Evolutionary conservation across 2,888 invertebrate species (phyloP), one percentile per base, ranked within the genome.

Genomic region (Cecidostiba fungosa): DNA sequence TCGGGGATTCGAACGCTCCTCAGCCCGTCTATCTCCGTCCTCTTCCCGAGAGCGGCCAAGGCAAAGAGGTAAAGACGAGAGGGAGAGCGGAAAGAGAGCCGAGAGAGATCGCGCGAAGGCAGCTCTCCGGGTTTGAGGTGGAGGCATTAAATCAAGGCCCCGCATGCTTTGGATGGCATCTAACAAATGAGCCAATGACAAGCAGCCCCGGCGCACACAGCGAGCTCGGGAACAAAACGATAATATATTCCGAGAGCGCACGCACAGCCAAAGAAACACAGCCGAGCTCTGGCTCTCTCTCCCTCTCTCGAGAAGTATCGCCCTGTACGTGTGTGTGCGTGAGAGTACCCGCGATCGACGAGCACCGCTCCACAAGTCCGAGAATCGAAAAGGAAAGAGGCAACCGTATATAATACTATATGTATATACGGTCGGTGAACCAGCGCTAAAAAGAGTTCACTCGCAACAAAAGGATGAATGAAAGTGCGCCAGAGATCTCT

Each of bases 181-280:
- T 93, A 93, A 93, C 93, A 93, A 93, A 93, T 93, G 93, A 93
- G 93, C 92, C 93, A 93, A 93, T 93, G 93, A 93, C 93, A 93
- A 92, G 92, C 92, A 91, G 90, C 92, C 91, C 91, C 89, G 86
- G 87, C 87, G 84, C 86, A 84, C 88, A 47, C 87, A 88, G 89
- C 70, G 89, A 88, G 89, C 88, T 86, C 88, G 90, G 89, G 92
- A 93, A 92, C 92, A 93, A 93, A 93, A 93, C 93, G 92, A 93
- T 93, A 93, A 93, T 93, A 92, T 93, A 93, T 93, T 92, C 92
- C 88, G 89, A 87, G 88, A 88, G 88, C 88, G 73, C 87, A 87
- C 87, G 83, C 85, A 87, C 85, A 87, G 82, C 74, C 82, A 86
- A 66, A 77, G 66, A 77, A 66, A 66, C 23, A 69, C 54, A 59